Conservation (phyloP, 2,888 invertebrate genomes). For the Eledone cirrhosa region DNA sequence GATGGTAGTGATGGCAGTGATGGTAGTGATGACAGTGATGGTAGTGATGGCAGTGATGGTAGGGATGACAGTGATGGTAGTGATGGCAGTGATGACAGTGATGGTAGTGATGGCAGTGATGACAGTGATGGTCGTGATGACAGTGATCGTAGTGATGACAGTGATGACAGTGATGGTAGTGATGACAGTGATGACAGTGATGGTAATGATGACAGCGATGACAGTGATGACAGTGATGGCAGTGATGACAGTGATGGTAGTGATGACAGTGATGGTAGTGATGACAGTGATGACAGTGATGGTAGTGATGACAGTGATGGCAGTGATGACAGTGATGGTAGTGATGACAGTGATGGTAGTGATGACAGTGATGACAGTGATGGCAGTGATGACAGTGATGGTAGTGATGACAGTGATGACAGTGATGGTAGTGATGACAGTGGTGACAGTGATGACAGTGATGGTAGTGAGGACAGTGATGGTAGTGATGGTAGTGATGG, state of each 20-base stretch:
- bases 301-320: slow-evolving; percentile 2
- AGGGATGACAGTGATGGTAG: slow-evolving; percentile 1
- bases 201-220: slow-evolving; percentile 19
- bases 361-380: slow-evolving; percentile 10
- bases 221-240: neutral
- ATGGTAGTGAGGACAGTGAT: no score
- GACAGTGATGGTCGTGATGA: no score
- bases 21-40: slow-evolving; percentile 19
- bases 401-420: slow-evolving; percentile 12
- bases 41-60: slow-evolving; percentile 7
- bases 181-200: slow-evolving; percentile 10
- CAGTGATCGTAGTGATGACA: no score
- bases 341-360: slow-evolving; percentile 11
- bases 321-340: slow-evolving; percentile 1
- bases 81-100: slow-evolving; percentile 12
- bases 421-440: neutral
- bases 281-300: neutral
- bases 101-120: neutral
- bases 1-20: slow-evolving; percentile 14
- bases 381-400: neutral
- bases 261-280: slow-evolving; percentile 9
- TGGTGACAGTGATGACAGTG: slow-evolving; percentile 5
- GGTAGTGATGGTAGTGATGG: no score
- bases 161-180: slow-evolving; percentile 9
- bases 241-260: neutral